Evolutionary conservation across 2,888 invertebrate species (phyloP).

Genomic region (Charanyca ferruginea): DNA sequence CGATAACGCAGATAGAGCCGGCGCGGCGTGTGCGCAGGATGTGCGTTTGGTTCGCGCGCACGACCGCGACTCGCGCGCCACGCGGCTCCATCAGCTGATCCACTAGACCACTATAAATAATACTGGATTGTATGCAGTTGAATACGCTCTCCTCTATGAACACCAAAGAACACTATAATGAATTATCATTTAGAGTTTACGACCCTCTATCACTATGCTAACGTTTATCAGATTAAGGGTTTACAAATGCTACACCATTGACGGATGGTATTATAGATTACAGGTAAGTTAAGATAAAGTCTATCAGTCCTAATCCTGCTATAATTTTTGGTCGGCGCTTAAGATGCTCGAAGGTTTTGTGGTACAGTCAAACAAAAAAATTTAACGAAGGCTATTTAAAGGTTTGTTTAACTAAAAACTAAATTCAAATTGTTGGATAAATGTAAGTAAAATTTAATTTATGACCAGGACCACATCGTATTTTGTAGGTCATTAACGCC

Average conservation of each 20-base stretch:
- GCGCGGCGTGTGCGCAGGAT: constrained; percentile 65
- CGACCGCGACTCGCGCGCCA: constrained; percentile 53
- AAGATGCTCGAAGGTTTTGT: constrained; percentile 13
- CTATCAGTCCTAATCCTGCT: constrained; percentile 43
- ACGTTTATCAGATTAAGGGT: constrained; percentile 30
- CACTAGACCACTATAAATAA: constrained; percentile 90
- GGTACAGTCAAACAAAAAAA: background rate
- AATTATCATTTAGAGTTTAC: constrained; percentile 32
- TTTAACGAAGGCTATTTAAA: no score
- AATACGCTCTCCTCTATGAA: constrained; percentile 21
- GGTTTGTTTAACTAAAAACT: background rate
- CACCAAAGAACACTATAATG: constrained; percentile 22
- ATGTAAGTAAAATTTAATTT: no score
- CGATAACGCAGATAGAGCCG: constrained; percentile 67
- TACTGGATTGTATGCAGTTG: constrained; percentile 84
- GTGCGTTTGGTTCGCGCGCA: constrained; percentile 61
- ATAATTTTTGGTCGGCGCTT: constrained; percentile 26
- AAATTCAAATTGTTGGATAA: no score
- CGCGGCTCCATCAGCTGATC: constrained; percentile 83
- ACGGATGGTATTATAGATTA: constrained; percentile 41
- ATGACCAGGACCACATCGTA: no score
- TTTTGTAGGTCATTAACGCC: no score
- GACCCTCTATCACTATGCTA: constrained; percentile 28
- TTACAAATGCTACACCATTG: constrained; percentile 18
- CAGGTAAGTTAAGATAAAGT: constrained; percentile 34